Percentiles rank a stretch among this genome's conserved stretches.
Evolutionary conservation across 2,113 vertebrate species (phyloP).

Genomic region (Euleptes europaea): DNA sequence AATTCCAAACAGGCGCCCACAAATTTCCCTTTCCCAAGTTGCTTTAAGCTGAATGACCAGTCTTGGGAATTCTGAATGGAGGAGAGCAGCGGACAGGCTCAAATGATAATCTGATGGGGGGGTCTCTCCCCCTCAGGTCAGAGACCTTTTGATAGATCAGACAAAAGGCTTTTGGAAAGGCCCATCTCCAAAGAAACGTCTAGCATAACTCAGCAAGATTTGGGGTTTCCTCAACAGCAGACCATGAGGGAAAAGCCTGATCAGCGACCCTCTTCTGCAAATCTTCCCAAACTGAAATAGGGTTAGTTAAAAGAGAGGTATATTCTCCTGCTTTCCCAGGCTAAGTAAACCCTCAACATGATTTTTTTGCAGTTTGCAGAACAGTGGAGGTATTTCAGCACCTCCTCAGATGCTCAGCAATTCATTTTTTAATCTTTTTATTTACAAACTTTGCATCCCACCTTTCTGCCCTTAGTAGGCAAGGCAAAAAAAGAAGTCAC

Average conservation of each 20-base stretch:
- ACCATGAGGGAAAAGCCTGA: slow-evolving; percentile 33
- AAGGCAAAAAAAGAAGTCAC: slow-evolving; percentile 23
- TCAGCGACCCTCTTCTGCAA: slow-evolving; percentile 18
- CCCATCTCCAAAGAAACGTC: slow-evolving; percentile 28
- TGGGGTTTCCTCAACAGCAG: not conserved
- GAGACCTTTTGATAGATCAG: slow-evolving; percentile 57
- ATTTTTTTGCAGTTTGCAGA: slow-evolving; percentile 33
- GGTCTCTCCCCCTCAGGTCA: slow-evolving; percentile 36
- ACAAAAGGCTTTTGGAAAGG: slow-evolving; percentile 45
- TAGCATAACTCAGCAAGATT: not conserved
- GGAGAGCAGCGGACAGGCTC: not conserved
- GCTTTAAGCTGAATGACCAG: not conserved
- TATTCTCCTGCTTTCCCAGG: not conserved
- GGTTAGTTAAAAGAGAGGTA: not conserved
- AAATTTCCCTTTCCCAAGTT: slow-evolving; percentile 54
- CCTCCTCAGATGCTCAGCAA: slow-evolving; percentile 42
- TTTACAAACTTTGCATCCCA: not conserved
- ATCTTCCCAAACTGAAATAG: slow-evolving; percentile 25
- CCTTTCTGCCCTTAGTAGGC: too few species aligned
- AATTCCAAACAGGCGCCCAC: slow-evolving; percentile 20
- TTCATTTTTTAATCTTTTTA: slow-evolving; percentile 1
- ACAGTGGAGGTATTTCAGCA: slow-evolving; percentile 30
- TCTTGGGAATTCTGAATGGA: slow-evolving; percentile 16
- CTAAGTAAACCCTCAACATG: slow-evolving; percentile 14
- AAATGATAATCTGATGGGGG: slow-evolving; percentile 22